Conservation (phyloP, 2,113 vertebrate genomes). For the Vidua chalybeata region DNA sequence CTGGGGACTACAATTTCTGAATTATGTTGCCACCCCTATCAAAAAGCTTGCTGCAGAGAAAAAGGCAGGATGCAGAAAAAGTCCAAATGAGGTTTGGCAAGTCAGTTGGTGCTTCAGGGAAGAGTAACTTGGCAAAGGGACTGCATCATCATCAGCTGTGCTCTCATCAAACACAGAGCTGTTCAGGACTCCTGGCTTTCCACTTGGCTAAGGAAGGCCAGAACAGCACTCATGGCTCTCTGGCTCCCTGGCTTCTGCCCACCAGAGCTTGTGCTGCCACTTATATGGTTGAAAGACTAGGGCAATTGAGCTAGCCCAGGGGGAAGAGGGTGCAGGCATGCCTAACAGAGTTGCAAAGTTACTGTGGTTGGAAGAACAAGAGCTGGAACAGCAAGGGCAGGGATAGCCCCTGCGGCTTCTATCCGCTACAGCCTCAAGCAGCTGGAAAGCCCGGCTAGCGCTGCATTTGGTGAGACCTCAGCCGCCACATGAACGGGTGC, state of each 20-base stretch:
- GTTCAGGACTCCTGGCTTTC: not conserved
- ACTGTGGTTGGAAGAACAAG: rapidly evolving
- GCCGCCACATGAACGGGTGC: too few species aligned
- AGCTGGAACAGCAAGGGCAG: not conserved
- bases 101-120: not conserved
- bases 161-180: rapidly evolving
- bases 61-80: not conserved
- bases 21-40: not conserved
- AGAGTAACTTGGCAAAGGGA: not conserved
- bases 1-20: not conserved
- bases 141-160: not conserved
- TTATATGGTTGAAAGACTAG: not conserved
- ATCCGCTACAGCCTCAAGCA: too few species aligned
- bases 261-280: not conserved
- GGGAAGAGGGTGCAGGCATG: not conserved
- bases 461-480: too few species aligned
- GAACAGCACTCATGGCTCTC: not conserved
- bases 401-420: not conserved
- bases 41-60: not conserved
- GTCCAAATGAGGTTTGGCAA: not conserved
- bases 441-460: too few species aligned
- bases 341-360: not conserved
- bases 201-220: not conserved
- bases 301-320: not conserved
- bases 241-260: not conserved